phyloP scores from a whole-genome alignment of 2,797 vertebrate species.

The Urosaurus nigricauda region DNA sequence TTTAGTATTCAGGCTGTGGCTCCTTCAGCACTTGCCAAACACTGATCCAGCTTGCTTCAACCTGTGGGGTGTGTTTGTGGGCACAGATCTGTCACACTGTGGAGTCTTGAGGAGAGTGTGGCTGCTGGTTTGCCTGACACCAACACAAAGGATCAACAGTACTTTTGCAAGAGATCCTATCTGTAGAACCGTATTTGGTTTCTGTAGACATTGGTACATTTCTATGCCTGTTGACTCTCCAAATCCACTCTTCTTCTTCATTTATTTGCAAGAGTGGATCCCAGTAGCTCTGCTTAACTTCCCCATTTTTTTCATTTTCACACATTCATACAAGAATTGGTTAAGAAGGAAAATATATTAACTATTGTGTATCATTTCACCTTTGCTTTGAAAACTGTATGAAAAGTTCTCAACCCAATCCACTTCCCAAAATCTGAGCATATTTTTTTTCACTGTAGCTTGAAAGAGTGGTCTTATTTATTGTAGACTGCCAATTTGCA shows the following conservation, averaged over 20 bases:
- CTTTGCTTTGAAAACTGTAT: neutral
- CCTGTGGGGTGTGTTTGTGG: neutral
- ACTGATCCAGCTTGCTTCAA: neutral
- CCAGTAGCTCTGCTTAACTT: neutral
- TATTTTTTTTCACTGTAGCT: too few species aligned
- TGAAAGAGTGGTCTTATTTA: too few species aligned
- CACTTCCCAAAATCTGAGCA: too few species aligned
- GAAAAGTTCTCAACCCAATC: too few species aligned
- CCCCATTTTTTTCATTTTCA: neutral
- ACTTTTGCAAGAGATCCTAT: neutral
- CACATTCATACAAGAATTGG: neutral
- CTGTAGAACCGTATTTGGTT: neutral
- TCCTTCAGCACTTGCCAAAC: constrained; percentile 2
- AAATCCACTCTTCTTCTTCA: too few species aligned
- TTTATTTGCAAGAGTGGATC: neutral
- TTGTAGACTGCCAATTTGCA: too few species aligned
- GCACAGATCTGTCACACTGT: neutral
- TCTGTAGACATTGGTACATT: neutral
- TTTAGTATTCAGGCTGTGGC: neutral
- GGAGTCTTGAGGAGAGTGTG: neutral
- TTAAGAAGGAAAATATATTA: neutral
- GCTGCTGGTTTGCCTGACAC: neutral
- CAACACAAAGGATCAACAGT: neutral
- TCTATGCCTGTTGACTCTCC: neutral
- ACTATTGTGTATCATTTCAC: neutral